Percentiles rank a stretch among this genome's conserved stretches.
These are phyloP conservation scores for Bungarus multicinctus DNA, from an alignment of 2,113 vertebrate genomes.

Conservation along the genomic window DNA sequence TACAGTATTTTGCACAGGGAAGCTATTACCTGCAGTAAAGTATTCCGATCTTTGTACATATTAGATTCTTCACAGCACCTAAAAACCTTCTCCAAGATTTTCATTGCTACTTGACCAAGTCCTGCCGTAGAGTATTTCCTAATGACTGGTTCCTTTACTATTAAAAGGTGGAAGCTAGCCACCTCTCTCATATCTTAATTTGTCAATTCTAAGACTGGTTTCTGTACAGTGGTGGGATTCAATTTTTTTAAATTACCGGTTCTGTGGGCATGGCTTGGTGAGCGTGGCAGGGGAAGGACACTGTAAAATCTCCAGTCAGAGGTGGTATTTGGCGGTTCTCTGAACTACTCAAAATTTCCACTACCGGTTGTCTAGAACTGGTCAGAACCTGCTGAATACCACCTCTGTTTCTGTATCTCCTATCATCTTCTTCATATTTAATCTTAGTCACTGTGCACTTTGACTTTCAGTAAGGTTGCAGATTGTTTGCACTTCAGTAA, in stretches of 20 bases:
- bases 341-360: too few species aligned
- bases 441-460: not conserved
- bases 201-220: not conserved
- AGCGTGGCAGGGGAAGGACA: too few species aligned
- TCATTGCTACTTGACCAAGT: not conserved
- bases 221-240: not conserved
- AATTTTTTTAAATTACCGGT: too few species aligned
- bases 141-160: not conserved
- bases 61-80: not conserved
- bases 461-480: not conserved
- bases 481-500: not conserved
- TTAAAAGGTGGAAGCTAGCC: not conserved
- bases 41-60: not conserved
- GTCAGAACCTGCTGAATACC: too few species aligned
- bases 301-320: too few species aligned
- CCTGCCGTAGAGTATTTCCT: not conserved
- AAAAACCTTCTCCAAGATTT: not conserved
- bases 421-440: not conserved
- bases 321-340: too few species aligned
- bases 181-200: not conserved
- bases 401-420: not conserved
- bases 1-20: not conserved
- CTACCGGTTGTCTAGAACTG: too few species aligned
- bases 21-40: not conserved
- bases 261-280: too few species aligned